Base-by-base conservation (phyloP, 2,888 invertebrate species). In the Polietes domitor region DNA sequence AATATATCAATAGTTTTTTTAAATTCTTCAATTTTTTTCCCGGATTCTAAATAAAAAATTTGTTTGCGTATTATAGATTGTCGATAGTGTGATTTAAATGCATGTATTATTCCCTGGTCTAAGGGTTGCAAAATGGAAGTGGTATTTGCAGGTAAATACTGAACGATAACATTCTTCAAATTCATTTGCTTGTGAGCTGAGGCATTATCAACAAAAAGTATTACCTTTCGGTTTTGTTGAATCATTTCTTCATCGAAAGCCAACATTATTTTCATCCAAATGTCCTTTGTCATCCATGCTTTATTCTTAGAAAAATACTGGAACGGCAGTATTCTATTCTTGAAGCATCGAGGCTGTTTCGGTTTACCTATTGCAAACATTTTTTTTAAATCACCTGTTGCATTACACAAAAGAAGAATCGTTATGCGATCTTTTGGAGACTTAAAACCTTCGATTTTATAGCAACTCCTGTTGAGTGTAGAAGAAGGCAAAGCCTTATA, bases 221-320 rank as follows among this genome's bases (percentile, higher is more conserved):
- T 68, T 50, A 77, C 58, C 58, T 77, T 58, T 61, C 77, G 68
- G 70, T 77, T 77, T 70, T 76, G 76, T 76, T 50, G 37, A 41
- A 28, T 63, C 61, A 75, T 75, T 75, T 75, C 63, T 63, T 76
- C 55, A 43, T 68, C 68, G 12, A 68, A 76, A 55, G 50, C 53
- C 4, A 53, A 1, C 3, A 76, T 37, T 19, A 76, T 65, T 50
- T 50, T 21, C 2, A 5, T 37, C 53, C 70, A 77, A 70, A 68
- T 70, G 41, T 77, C 77, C 58, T 77, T 68, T 12, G 77, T 70
- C 53, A 76, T 76, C 65, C 65, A 43, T 26, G 43, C 24, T 47
- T 77, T 70, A n/a, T 68, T 24, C 47, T 77, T 58, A 0, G 68
- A 77, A 68, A 76, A 76, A 32, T 68, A 76, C 19, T 76, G 65